Evolutionary conservation across 92 coral and sea anemone species (phyloP).

Genomic region (Heliopora coerulea): DNA sequence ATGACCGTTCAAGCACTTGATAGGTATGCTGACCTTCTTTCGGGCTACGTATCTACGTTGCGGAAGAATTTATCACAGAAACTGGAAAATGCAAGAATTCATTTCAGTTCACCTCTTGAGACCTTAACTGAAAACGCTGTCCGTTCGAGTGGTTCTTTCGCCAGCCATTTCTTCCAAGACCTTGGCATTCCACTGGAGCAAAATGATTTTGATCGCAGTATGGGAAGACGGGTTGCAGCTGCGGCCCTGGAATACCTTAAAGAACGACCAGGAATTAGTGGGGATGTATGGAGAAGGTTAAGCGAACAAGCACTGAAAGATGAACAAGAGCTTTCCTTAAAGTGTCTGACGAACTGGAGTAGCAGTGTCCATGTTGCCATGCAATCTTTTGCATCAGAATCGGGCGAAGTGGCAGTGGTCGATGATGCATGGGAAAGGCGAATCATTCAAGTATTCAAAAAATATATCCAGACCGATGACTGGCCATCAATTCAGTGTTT

Average conservation of each 20-base stretch:
- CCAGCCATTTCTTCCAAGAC: constrained; percentile 14
- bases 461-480: background rate
- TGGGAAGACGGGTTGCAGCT: background rate
- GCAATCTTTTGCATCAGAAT: background rate
- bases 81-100: background rate
- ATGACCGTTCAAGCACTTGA: constrained; percentile 6
- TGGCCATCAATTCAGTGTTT: constrained; percentile 26
- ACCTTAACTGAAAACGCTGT: background rate
- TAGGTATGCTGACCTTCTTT: background rate
- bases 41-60: background rate
- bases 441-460: background rate
- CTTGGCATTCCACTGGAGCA: background rate
- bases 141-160: constrained; percentile 5
- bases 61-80: background rate
- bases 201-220: background rate
- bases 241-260: constrained; percentile 11
- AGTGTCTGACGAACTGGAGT: constrained; percentile 8
- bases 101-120: constrained; percentile 28
- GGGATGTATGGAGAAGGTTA: constrained; percentile 7
- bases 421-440: constrained; percentile 17
- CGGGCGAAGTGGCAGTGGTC: constrained; percentile 25
- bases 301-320: constrained; percentile 2
- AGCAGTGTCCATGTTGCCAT: background rate
- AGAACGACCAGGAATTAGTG: background rate
- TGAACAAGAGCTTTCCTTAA: constrained; percentile 2